Percentiles rank a stretch among this genome's conserved stretches.
Conservation (phyloP, 2,888 invertebrate species). For the Caenorhabditis sulstoni region DNA sequence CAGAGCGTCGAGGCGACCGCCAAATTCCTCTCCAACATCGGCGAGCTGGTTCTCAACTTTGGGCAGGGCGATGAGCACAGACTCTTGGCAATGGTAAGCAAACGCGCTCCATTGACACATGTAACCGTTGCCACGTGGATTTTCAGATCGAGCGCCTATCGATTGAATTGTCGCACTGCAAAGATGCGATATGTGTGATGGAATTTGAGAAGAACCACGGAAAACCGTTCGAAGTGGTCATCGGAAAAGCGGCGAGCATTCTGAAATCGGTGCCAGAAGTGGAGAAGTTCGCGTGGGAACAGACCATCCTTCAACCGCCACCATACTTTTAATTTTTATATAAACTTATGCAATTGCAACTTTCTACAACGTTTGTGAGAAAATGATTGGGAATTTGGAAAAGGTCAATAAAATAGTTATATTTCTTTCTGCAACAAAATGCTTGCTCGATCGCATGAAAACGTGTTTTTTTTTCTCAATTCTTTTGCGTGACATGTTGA, state of each 20-base stretch:
- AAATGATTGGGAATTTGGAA: no score
- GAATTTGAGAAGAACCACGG: slow-evolving; percentile 30
- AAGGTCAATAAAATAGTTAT: no score
- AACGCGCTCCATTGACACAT: no score
- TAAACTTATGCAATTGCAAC: no score
- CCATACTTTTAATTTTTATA: slow-evolving; percentile 3
- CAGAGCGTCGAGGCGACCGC: slow-evolving; percentile 48
- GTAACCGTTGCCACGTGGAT: no score
- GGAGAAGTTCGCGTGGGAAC: slow-evolving; percentile 30
- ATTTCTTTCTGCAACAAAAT: no score
- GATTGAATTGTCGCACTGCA: slow-evolving; percentile 11
- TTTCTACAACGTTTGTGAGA: no score
- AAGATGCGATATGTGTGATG: slow-evolving; percentile 38
- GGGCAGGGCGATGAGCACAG: slow-evolving; percentile 12
- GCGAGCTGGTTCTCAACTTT: slow-evolving; percentile 11
- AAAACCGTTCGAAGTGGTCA: slow-evolving; percentile 8
- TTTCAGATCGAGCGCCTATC: slow-evolving; percentile 29
- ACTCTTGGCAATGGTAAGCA: slow-evolving; percentile 19
- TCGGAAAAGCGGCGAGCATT: slow-evolving; percentile 15
- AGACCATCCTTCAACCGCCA: slow-evolving; percentile 27
- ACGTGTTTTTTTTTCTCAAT: no score
- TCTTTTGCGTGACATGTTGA: no score
- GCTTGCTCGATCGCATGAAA: no score
- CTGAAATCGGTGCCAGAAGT: slow-evolving; percentile 15
- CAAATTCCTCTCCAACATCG: slow-evolving; percentile 11